Percentiles rank a stretch among this genome's conserved stretches.
Conservation (phyloP, 2,888 invertebrate species). For the Tridacna crocea region DNA sequence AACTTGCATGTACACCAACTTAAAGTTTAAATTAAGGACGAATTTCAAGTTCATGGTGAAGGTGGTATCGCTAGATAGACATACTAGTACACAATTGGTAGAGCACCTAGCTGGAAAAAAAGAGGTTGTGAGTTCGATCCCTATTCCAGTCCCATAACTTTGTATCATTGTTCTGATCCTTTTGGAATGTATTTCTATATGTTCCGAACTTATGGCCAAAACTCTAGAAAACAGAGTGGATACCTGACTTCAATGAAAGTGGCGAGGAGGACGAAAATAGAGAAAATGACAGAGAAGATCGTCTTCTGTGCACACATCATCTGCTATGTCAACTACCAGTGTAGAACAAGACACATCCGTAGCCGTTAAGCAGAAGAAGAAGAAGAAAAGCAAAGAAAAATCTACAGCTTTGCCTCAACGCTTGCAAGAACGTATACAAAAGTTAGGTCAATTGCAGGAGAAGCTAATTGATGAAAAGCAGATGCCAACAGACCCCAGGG, state of each 20-base stretch:
- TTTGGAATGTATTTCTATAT: not conserved
- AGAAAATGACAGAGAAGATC: constrained; percentile 20
- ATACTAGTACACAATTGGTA: no score
- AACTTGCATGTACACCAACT: no score
- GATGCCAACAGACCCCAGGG: constrained; percentile 36
- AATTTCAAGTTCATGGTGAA: no score
- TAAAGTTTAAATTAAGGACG: no score
- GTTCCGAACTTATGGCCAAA: constrained; percentile 39
- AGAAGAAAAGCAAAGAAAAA: constrained; percentile 36
- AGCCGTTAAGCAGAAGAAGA: constrained; percentile 29
- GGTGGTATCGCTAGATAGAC: no score
- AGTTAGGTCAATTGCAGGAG: constrained; percentile 38
- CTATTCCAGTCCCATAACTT: no score
- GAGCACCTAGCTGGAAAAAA: no score
- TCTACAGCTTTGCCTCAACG: constrained; percentile 41
- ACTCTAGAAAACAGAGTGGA: constrained; percentile 30
- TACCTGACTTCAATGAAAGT: constrained; percentile 30
- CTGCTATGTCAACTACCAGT: constrained; percentile 36
- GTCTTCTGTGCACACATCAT: constrained; percentile 15
- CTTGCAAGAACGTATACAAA: constrained; percentile 37
- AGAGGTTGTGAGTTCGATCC: no score
- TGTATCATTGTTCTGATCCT: no score
- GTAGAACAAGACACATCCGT: constrained; percentile 33
- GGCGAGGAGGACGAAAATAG: constrained; percentile 37
- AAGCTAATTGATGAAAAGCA: constrained; percentile 34